Evolutionary conservation across 2,797 vertebrate species (phyloP), one percentile per base, ranked within the genome.

Genomic region (Threskiornis aethiopicus): DNA sequence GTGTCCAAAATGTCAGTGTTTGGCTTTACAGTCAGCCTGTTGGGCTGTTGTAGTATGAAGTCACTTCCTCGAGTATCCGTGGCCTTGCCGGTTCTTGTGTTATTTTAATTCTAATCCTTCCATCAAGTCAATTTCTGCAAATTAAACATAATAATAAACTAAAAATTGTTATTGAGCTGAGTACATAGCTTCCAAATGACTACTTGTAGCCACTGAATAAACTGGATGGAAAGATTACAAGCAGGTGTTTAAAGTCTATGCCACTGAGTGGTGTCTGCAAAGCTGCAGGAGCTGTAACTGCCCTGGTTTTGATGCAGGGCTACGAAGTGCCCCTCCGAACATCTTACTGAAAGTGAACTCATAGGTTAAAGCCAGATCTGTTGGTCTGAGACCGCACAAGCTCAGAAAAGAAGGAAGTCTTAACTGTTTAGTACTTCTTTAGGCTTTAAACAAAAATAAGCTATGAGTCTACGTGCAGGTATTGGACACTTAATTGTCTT

Each of bases 61-160:
- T 89, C 59, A 33, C 46, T 92, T 95, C 80, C 62, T 93, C 70
- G 84, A 92, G 42, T 79, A 82, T 84, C 88, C 87, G 77, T n/a
- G 86, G 84, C 78, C 62, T 79, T 76, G 87, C n/a, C 71, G 76
- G 13, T 46, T 79, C 19, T 46, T 57, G 4, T 31, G 19, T 57
- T 79, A 72, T 62, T 82, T 82, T 73, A 77, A 82, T 89, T 84
- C n/a, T 64, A 54, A 70, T 69, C 6, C 5, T 83, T 46, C 19
- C 39, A 77, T 70, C 22, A 49, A 77, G 33, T 52, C 11, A 67
- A 12, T 91, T 93, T 83, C 52, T 85, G 49, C 41, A 87, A 87
- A 83, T 89, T 64, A 61, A 62, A 24, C 10, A 44, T 72, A 55
- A 37, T 42, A 90, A 71, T 81, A 86, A 86, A 58, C n/a, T 71